Conservation (phyloP, 2,113 vertebrate species). For the Coregonus clupeaformis region DNA sequence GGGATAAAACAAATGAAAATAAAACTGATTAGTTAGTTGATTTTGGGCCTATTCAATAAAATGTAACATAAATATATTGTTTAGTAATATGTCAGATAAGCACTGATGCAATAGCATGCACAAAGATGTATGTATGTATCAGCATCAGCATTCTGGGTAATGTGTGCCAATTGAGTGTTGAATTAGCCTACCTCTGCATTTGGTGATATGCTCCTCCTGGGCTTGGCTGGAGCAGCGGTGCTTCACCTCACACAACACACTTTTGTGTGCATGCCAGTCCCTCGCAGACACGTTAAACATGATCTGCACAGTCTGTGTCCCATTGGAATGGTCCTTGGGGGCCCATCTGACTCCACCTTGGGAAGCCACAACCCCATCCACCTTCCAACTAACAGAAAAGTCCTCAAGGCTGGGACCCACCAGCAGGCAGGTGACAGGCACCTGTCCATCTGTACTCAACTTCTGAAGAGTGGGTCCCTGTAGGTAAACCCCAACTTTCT, state of each 20-base stretch:
- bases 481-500: constrained; percentile 48
- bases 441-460: too few relatives aligned
- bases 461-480: constrained; percentile 36
- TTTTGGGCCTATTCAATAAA: too few relatives aligned
- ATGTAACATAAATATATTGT: too few relatives aligned
- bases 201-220: constrained; percentile 37
- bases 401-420: constrained; percentile 36
- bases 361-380: neutral
- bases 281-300: constrained; percentile 31
- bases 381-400: constrained; percentile 63
- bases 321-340: constrained; percentile 43
- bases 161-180: neutral
- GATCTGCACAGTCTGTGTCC: constrained; percentile 58
- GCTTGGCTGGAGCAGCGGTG: constrained; percentile 45
- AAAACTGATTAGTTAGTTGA: too few relatives aligned
- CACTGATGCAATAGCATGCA: too few relatives aligned
- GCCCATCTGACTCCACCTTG: neutral
- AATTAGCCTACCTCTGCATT: constrained; percentile 49
- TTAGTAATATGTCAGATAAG: too few relatives aligned
- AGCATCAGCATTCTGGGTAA: too few relatives aligned
- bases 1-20: constrained; percentile 1
- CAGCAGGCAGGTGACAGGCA: constrained; percentile 63
- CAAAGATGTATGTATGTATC: too few relatives aligned
- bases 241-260: constrained; percentile 61
- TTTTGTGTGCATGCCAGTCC: constrained; percentile 45